Evolutionary conservation across 2,113 vertebrate genomes (phyloP).

Genomic region (Lanius collurio): DNA sequence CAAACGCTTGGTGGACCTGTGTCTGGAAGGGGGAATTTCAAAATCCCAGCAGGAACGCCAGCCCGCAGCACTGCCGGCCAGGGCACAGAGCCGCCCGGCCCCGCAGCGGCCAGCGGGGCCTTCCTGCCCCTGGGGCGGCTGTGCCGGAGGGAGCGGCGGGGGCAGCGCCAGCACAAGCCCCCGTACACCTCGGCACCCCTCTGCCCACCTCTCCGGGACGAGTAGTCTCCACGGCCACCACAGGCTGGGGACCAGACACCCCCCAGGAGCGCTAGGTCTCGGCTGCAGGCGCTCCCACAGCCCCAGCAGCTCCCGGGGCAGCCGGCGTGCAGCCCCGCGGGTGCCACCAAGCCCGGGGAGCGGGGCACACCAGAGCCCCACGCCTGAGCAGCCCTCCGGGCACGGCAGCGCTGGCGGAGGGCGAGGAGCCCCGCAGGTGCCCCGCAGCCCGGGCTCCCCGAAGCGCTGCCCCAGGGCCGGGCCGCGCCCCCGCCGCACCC

Average conservation of each 20-base stretch:
- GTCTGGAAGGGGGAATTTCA: background rate
- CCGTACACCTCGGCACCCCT: background rate
- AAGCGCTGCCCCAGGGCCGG: background rate
- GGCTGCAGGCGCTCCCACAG: background rate
- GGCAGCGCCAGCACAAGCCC: background rate
- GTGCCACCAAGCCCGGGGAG: background rate
- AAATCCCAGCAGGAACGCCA: background rate
- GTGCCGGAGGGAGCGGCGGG: background rate
- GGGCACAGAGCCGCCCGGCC: background rate
- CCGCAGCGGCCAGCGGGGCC: background rate
- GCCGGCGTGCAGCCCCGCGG: too few relatives aligned
- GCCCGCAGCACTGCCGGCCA: rapidly evolving
- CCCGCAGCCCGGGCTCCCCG: background rate
- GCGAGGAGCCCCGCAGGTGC: background rate
- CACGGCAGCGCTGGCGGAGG: background rate
- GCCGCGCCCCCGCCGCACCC: background rate
- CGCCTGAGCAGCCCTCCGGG: background rate
- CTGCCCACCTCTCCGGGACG: background rate
- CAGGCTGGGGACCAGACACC: too few relatives aligned
- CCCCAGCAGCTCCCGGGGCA: background rate
- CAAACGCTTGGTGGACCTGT: background rate
- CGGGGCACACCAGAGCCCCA: background rate
- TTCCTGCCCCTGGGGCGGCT: background rate
- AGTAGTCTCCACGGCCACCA: background rate
- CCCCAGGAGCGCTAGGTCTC: too few relatives aligned